These are phyloP conservation scores for Lacanobia oleracea DNA, from an alignment of 2,888 invertebrate genomes.

Conservation along the genomic window DNA sequence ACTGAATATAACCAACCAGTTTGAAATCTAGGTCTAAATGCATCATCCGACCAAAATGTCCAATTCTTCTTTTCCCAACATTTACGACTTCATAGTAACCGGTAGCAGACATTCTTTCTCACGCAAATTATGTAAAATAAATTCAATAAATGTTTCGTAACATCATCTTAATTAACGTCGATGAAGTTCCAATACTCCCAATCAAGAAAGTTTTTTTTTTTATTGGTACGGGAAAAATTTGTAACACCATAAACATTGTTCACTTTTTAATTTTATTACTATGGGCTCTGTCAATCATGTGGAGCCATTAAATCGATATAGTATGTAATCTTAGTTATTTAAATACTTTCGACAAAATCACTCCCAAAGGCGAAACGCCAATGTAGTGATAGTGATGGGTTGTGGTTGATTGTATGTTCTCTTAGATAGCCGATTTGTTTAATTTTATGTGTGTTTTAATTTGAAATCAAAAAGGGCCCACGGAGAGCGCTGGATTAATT, in stretches of 20 bases:
- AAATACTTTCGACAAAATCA: constrained; percentile 74
- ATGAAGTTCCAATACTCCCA: constrained; percentile 68
- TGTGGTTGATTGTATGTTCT: constrained; percentile 3
- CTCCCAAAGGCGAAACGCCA: constrained; percentile 77
- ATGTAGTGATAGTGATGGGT: constrained; percentile 49
- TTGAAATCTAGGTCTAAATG: constrained; percentile 29
- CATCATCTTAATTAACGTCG: constrained; percentile 68
- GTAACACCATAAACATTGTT: constrained; percentile 73
- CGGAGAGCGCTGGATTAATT: neutral
- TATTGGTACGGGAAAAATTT: constrained; percentile 67
- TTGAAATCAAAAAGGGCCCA: neutral
- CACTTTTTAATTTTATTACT: constrained; percentile 74
- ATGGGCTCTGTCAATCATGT: constrained; percentile 73
- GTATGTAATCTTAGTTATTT: constrained; percentile 75
- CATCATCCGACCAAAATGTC: neutral
- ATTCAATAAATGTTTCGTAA: constrained; percentile 66
- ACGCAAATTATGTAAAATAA: constrained; percentile 66
- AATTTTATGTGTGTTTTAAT: neutral
- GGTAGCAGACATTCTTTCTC: constrained; percentile 62
- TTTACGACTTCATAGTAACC: constrained; percentile 39
- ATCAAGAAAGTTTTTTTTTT: constrained; percentile 66
- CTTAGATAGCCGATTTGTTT: constrained; percentile 20
- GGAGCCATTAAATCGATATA: constrained; percentile 75
- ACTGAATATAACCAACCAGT: constrained; percentile 18
- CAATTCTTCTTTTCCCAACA: constrained; percentile 21